Percentiles rank a stretch among this genome's conserved stretches.
Evolutionary conservation across 2,888 invertebrate genomes (phyloP).

Genomic region (Carterocephalus palaemon): DNA sequence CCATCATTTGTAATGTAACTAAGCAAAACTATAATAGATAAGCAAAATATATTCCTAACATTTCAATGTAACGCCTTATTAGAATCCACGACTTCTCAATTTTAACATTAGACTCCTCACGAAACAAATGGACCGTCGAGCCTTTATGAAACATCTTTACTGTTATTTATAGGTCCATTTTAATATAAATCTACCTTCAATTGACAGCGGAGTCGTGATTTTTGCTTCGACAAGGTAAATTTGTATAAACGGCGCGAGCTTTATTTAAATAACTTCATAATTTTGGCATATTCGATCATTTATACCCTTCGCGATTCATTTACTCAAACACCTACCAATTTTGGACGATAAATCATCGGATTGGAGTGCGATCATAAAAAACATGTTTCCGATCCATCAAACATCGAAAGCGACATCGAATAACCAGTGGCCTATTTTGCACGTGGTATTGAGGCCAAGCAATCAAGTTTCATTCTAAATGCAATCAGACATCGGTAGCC

Average conservation of each 20-base stretch:
- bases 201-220: slow-evolving; percentile 21
- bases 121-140: slow-evolving; percentile 16
- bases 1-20: too few species aligned
- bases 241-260: slow-evolving; percentile 18
- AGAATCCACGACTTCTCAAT: slow-evolving; percentile 12
- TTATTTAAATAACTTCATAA: slow-evolving; percentile 17
- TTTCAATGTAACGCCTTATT: slow-evolving; percentile 7
- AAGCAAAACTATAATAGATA: too few species aligned
- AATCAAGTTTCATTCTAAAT: slow-evolving; percentile 34
- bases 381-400: slow-evolving; percentile 53
- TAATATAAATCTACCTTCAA: slow-evolving; percentile 23
- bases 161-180: slow-evolving; percentile 20
- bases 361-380: slow-evolving; percentile 37
- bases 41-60: slow-evolving; percentile 7
- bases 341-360: slow-evolving; percentile 49
- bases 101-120: slow-evolving; percentile 13
- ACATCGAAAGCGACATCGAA: slow-evolving; percentile 45
- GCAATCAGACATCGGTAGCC: slow-evolving; percentile 21
- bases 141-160: slow-evolving; percentile 22
- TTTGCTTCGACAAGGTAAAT: slow-evolving; percentile 23
- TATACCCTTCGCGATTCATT: slow-evolving; percentile 13
- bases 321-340: slow-evolving; percentile 28
- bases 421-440: slow-evolving; percentile 52
- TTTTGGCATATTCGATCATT: slow-evolving; percentile 15
- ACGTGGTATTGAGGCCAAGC: slow-evolving; percentile 31